These are phyloP conservation scores for Pongo pygmaeus DNA, from an alignment of 2,113 vertebrate species.

Conservation along the genomic window DNA sequence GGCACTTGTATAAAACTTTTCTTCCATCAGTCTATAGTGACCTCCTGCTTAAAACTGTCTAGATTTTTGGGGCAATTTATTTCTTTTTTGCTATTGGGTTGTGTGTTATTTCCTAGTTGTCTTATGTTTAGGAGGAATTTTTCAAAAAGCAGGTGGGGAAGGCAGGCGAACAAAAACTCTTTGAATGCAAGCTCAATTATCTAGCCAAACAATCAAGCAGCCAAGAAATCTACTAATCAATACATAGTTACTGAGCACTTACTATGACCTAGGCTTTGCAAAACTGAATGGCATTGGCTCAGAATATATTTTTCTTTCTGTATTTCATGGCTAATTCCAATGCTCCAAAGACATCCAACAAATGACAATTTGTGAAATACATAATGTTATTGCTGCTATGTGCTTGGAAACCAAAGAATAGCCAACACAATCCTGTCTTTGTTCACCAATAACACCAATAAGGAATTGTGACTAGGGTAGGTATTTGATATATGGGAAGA, in stretches of 20 bases:
- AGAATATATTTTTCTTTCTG: not conserved
- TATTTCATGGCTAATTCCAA: not conserved
- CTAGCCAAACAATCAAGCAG: not conserved
- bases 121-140: not conserved
- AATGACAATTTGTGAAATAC: not conserved
- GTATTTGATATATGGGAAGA: not conserved
- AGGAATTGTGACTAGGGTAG: not conserved
- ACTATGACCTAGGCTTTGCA: not conserved
- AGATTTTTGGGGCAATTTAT: not conserved
- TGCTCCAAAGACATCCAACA: not conserved
- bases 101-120: not conserved
- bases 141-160: not conserved
- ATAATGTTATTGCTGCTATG: not conserved
- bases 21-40: not conserved
- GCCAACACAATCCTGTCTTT: not conserved
- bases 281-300: not conserved
- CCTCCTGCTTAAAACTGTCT: not conserved
- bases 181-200: not conserved
- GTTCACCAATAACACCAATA: not conserved
- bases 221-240: not conserved
- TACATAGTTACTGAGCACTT: not conserved
- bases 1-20: not conserved
- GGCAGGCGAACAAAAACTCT: not conserved
- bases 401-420: not conserved
- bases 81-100: not conserved